Evolutionary conservation across 1,140 invertebrate genomes (phyloP).

Genomic region (Camponotus floridanus): DNA sequence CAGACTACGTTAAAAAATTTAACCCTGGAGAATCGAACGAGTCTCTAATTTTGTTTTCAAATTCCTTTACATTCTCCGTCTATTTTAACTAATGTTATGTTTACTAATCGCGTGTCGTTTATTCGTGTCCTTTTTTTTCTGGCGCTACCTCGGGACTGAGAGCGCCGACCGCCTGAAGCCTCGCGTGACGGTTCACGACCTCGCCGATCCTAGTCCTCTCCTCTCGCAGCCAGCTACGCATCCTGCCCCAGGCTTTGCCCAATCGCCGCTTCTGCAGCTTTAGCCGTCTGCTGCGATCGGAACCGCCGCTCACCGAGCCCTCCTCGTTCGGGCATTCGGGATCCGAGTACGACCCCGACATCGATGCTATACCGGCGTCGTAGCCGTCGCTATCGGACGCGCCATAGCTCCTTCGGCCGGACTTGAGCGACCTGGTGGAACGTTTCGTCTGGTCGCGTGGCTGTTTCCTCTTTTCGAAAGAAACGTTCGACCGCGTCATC

Average conservation of each 20-base stretch:
- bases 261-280: constrained; percentile 84
- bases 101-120: background rate
- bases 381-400: constrained; percentile 57
- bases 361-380: constrained; percentile 60
- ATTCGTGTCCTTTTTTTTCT: background rate
- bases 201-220: constrained; percentile 85
- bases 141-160: constrained; percentile 34
- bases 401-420: constrained; percentile 55
- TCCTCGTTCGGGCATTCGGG: constrained; percentile 67
- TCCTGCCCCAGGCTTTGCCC: constrained; percentile 85
- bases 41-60: background rate
- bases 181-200: constrained; percentile 85
- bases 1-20: too few relatives aligned
- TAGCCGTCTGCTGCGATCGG: constrained; percentile 55
- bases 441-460: constrained; percentile 33
- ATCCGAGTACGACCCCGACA: constrained; percentile 74
- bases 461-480: background rate
- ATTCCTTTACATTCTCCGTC: background rate
- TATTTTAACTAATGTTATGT: background rate
- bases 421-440: constrained; percentile 62
- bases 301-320: constrained; percentile 41
- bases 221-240: constrained; percentile 86
- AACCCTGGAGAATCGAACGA: too few relatives aligned
- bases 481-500: background rate
- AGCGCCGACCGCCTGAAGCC: constrained; percentile 84